phyloP scores from a whole-genome alignment of 2,113 vertebrate species.

The Solenodon paradoxus region DNA sequence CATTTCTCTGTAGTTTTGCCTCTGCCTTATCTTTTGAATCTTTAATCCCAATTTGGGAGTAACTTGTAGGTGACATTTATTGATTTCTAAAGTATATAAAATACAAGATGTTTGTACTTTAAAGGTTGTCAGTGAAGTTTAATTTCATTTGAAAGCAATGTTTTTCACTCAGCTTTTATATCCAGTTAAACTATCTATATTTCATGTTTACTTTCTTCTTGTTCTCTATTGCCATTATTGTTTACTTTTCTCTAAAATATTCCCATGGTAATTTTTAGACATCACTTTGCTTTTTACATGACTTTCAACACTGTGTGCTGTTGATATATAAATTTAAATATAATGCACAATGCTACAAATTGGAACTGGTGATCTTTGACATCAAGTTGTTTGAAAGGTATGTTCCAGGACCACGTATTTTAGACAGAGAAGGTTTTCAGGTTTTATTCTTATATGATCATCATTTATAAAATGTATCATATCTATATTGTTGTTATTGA shows the following conservation, averaged over 20 bases:
- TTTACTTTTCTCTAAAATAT: neutral
- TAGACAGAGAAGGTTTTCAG: neutral
- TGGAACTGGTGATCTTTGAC: neutral
- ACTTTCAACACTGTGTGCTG: neutral
- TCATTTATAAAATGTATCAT: too few relatives aligned
- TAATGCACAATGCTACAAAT: neutral
- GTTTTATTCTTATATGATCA: neutral
- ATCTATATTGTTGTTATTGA: too few relatives aligned
- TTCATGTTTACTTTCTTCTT: neutral
- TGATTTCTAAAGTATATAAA: neutral
- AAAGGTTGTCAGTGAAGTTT: neutral
- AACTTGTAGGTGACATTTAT: neutral
- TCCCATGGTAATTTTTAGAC: neutral
- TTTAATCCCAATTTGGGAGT: neutral
- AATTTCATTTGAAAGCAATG: neutral
- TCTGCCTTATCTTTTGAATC: neutral
- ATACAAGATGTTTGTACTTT: neutral
- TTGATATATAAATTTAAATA: neutral
- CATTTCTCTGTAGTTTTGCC: neutral
- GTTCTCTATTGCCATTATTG: neutral
- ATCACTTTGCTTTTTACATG: neutral
- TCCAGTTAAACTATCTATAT: neutral
- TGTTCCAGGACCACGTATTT: neutral
- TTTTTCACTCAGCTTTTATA: constrained; percentile 1
- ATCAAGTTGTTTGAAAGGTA: constrained; percentile 20